Conservation (phyloP, 2,888 invertebrate genomes). For the Trilocha varians region DNA sequence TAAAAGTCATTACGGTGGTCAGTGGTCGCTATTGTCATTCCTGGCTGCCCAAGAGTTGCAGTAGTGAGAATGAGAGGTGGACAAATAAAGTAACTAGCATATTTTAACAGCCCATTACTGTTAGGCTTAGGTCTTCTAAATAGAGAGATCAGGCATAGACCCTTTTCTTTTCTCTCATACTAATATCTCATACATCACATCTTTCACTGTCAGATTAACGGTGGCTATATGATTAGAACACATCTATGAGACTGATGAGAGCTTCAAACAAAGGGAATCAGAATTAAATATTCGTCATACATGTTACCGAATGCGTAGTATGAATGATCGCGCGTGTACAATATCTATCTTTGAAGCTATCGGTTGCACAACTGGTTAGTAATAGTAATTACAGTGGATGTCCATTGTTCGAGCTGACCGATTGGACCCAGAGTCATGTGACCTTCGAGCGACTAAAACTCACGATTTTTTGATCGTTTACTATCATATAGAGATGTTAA, state of each 20-base stretch:
- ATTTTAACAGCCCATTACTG: too few relatives aligned
- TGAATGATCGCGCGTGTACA: conserved; percentile 37
- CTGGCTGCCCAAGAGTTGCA: too few relatives aligned
- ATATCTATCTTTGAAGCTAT: conserved; percentile 37
- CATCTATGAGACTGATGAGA: background rate
- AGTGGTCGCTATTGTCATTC: too few relatives aligned
- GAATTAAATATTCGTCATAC: background rate
- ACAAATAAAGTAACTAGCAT: too few relatives aligned
- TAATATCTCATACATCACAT: background rate
- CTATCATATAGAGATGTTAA: conserved; percentile 30
- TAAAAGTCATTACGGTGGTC: too few relatives aligned
- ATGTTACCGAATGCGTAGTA: conserved; percentile 12
- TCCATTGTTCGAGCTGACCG: conserved; percentile 65
- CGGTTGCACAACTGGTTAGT: conserved; percentile 59
- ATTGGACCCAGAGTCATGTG: conserved; percentile 51
- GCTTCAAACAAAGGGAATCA: background rate
- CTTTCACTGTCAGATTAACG: background rate
- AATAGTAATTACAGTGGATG: conserved; percentile 70
- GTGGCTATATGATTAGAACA: background rate
- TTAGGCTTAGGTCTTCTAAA: too few relatives aligned
- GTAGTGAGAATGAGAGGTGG: too few relatives aligned
- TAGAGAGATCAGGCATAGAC: too few relatives aligned
- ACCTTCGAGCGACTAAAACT: conserved; percentile 54
- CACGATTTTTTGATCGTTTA: conserved; percentile 64
- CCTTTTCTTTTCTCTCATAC: background rate